These are phyloP conservation scores for Ifrita kowaldi DNA, from an alignment of 2,113 vertebrate species.

Conservation along the genomic window DNA sequence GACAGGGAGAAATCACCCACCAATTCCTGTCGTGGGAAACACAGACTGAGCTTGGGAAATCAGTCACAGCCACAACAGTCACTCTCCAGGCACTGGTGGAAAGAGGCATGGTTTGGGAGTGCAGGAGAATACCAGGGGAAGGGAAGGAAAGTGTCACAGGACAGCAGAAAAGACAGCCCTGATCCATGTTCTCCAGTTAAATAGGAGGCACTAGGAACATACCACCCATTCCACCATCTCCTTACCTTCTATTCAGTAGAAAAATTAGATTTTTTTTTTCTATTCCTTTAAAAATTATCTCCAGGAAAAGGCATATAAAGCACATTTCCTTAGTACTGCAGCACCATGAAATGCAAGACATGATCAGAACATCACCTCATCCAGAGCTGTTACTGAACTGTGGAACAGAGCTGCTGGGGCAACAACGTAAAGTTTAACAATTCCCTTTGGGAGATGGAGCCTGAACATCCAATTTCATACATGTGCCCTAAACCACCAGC, in stretches of 20 bases:
- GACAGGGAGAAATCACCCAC: not conserved
- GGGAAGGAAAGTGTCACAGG: not conserved
- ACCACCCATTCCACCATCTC: not conserved
- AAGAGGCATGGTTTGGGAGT: not conserved
- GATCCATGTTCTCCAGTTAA: not conserved
- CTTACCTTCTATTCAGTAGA: not conserved
- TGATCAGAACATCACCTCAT: not conserved
- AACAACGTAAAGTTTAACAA: accelerated
- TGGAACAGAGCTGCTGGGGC: not conserved
- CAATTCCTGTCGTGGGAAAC: not conserved
- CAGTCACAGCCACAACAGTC: not conserved
- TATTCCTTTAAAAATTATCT: not conserved
- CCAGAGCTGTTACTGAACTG: accelerated
- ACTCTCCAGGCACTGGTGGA: not conserved
- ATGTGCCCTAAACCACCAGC: not conserved
- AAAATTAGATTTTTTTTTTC: not conserved
- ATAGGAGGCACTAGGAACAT: not conserved
- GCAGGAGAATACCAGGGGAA: not conserved
- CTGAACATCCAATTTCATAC: not conserved
- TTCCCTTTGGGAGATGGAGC: not conserved
- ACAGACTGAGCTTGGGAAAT: not conserved
- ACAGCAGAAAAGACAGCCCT: not conserved
- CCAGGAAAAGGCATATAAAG: not conserved
- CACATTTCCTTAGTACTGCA: not conserved
- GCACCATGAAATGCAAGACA: not conserved